Evolutionary conservation across 2,797 vertebrate genomes (phyloP).

Genomic region (Stomatorhinus walkeri): DNA sequence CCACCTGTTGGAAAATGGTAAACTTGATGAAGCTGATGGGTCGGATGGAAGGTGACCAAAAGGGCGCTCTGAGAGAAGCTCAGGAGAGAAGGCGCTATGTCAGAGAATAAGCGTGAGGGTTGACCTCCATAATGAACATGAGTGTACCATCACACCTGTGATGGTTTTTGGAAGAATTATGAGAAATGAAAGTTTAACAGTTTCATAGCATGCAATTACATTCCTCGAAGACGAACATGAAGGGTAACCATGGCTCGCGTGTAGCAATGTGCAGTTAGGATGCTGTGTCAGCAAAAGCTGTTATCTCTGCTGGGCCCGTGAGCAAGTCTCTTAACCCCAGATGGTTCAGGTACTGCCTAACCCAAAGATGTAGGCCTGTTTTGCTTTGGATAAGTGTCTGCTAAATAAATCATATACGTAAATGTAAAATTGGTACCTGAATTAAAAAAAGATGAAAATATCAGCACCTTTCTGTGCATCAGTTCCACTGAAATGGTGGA

Average conservation of each 20-base stretch:
- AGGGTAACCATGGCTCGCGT: background rate
- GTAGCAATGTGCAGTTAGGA: background rate
- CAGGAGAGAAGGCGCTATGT: background rate
- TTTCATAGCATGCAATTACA: background rate
- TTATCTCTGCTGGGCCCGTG: background rate
- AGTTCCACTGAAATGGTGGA: background rate
- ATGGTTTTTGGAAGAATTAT: background rate
- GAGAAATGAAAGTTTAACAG: background rate
- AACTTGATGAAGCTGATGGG: background rate
- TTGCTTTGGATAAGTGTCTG: too few relatives aligned
- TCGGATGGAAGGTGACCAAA: background rate
- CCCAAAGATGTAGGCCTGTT: too few relatives aligned
- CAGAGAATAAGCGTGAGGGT: background rate
- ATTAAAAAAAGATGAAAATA: background rate
- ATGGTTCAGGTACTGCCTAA: background rate
- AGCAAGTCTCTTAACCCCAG: background rate
- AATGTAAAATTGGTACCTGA: background rate
- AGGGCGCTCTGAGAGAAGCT: background rate
- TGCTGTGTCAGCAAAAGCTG: background rate
- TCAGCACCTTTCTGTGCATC: background rate
- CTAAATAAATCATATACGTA: background rate
- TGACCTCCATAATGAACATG: background rate
- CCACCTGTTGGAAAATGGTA: background rate
- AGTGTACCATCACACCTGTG: background rate
- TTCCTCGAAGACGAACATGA: background rate